Conservation (phyloP, 2,113 vertebrate genomes). For the Chrysochloris asiatica region DNA sequence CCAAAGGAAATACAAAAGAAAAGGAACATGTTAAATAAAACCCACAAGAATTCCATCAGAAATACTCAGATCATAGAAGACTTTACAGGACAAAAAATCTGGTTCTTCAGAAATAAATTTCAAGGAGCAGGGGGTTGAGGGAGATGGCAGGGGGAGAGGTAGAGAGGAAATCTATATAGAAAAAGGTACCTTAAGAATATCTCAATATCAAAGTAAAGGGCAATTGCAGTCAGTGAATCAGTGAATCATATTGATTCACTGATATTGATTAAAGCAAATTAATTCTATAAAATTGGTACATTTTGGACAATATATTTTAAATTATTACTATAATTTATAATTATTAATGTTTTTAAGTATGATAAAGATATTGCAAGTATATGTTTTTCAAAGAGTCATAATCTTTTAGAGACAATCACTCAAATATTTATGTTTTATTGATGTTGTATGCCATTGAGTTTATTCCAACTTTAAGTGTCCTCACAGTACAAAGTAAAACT, state of each 20-base stretch:
- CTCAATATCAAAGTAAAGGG: not conserved
- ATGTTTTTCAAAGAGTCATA: conserved; percentile 19
- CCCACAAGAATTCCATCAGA: not conserved
- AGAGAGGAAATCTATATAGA: not conserved
- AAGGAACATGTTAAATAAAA: not conserved
- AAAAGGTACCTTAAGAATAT: not conserved
- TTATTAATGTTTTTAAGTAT: not conserved
- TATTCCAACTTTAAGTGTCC: not conserved
- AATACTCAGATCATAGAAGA: not conserved
- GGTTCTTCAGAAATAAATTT: conserved; percentile 7
- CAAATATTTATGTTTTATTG: not conserved
- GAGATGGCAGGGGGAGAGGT: too few relatives aligned
- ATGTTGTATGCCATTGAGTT: not conserved
- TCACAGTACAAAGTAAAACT: not conserved
- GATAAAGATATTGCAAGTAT: not conserved
- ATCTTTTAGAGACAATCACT: not conserved
- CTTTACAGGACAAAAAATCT: not conserved
- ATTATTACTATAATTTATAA: not conserved
- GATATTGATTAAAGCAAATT: conserved; percentile 9
- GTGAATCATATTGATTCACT: too few relatives aligned
- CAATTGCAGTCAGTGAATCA: not conserved
- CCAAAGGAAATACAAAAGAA: not conserved
- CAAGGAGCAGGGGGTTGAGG: not conserved
- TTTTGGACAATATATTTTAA: not conserved
- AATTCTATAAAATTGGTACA: not conserved